Evolutionary conservation across 2,888 invertebrate species (phyloP).

Genomic region (Hypomecis punctinalis): DNA sequence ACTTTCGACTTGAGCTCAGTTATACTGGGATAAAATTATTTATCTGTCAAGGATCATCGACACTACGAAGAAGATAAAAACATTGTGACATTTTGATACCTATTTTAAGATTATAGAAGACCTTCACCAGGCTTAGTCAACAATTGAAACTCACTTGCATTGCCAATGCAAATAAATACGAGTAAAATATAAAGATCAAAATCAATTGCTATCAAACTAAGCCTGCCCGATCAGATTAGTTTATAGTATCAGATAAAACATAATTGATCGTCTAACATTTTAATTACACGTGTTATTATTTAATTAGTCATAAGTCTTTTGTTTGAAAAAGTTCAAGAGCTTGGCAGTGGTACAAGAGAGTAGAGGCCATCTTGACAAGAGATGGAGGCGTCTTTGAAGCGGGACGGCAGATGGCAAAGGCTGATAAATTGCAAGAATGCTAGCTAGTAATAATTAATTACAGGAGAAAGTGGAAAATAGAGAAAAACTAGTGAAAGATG

Average conservation of each 20-base stretch:
- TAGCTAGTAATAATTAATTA: slow-evolving; percentile 4
- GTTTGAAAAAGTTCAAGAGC: slow-evolving; percentile 33
- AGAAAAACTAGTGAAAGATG: too few species aligned
- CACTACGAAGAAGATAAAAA: too few species aligned
- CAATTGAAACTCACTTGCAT: background rate
- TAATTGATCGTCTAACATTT: slow-evolving; percentile 31
- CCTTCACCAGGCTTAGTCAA: too few species aligned
- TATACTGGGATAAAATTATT: too few species aligned
- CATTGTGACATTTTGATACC: too few species aligned
- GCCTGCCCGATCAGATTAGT: slow-evolving; percentile 6
- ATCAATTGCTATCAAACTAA: background rate
- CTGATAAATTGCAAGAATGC: slow-evolving; percentile 17
- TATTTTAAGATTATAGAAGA: too few species aligned
- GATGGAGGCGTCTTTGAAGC: slow-evolving; percentile 7
- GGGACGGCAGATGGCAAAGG: slow-evolving; percentile 15
- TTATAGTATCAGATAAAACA: slow-evolving; percentile 15
- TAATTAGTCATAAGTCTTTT: slow-evolving; percentile 29
- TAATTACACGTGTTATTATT: slow-evolving; percentile 19
- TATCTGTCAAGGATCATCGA: too few species aligned
- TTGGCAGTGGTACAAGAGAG: slow-evolving; percentile 31
- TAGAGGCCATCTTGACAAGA: slow-evolving; percentile 22
- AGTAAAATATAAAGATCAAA: too few species aligned
- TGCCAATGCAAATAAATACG: background rate
- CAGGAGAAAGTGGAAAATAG: too few species aligned
- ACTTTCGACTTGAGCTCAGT: too few species aligned